Evolutionary conservation across 2,888 invertebrate genomes (phyloP).

Genomic region (Synanthedon myopaeformis): DNA sequence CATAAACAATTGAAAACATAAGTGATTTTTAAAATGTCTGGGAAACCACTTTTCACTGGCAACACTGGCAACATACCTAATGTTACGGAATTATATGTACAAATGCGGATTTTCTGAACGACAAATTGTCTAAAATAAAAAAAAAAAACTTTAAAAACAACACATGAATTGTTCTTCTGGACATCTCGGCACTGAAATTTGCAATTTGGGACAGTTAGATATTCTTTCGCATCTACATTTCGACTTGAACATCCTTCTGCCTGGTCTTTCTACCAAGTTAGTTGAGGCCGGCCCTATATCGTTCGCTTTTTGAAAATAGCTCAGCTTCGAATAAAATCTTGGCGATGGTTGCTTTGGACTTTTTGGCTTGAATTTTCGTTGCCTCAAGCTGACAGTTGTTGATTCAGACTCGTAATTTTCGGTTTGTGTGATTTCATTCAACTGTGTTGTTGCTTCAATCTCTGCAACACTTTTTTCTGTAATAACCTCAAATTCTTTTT

Average conservation of each 20-base stretch:
- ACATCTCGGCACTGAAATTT: slow-evolving; percentile 57
- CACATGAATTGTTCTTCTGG: slow-evolving; percentile 61
- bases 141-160: slow-evolving; percentile 34
- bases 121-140: background rate
- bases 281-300: slow-evolving; percentile 18
- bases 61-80: too few species aligned
- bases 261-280: slow-evolving; percentile 33
- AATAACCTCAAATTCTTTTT: slow-evolving; percentile 8
- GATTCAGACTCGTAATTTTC: slow-evolving; percentile 9
- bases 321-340: slow-evolving; percentile 36
- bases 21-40: too few species aligned
- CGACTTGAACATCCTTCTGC: slow-evolving; percentile 41
- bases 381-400: slow-evolving; percentile 5
- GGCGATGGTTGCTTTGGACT: slow-evolving; percentile 19
- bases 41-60: too few species aligned
- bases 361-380: background rate
- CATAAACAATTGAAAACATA: too few species aligned
- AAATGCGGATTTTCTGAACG: too few species aligned
- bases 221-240: slow-evolving; percentile 59
- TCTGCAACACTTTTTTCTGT: slow-evolving; percentile 9
- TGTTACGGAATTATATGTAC: too few species aligned
- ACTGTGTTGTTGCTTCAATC: background rate
- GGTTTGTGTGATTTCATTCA: slow-evolving; percentile 6
- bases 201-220: slow-evolving; percentile 60
- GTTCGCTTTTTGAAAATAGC: slow-evolving; percentile 32